Evolutionary conservation across 1,140 invertebrate species (phyloP).

Genomic region (Daktulosphaira vitifoliae): DNA sequence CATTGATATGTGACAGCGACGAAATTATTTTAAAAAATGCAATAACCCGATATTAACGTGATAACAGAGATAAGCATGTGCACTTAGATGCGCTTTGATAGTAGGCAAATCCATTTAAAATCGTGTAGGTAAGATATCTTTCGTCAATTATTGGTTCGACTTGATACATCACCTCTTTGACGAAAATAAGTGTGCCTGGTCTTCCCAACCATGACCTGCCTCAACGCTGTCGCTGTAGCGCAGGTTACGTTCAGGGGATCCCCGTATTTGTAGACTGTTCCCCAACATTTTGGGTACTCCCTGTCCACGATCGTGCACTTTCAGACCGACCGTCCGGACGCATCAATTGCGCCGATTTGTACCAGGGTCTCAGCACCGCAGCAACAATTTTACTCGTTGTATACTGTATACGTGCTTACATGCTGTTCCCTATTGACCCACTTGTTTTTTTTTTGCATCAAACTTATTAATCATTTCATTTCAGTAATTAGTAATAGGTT

Average conservation of each 20-base stretch:
- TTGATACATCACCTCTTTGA: background rate
- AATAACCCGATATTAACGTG: background rate
- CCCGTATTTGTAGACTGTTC: background rate
- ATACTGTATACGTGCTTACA: too few relatives aligned
- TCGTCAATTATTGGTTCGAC: background rate
- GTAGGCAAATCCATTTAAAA: background rate
- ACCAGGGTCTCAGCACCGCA: conserved; percentile 19
- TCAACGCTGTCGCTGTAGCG: conserved; percentile 8
- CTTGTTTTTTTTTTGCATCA: too few relatives aligned
- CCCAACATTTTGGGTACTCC: conserved; percentile 19
- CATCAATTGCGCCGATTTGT: conserved; percentile 5
- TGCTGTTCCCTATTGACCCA: too few relatives aligned
- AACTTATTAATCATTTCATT: too few relatives aligned
- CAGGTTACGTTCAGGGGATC: conserved; percentile 13
- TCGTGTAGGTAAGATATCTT: background rate
- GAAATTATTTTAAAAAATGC: background rate
- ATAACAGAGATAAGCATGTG: conserved; percentile 23
- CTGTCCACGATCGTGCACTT: conserved; percentile 17
- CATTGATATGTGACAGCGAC: too few relatives aligned
- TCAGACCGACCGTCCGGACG: conserved; percentile 16
- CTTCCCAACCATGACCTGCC: conserved; percentile 24
- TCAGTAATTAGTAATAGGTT: too few relatives aligned
- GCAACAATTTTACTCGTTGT: too few relatives aligned
- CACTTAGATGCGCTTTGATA: conserved; percentile 23
- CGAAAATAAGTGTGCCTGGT: too few relatives aligned